A percentile compares a stretch with the other conserved stretches of the same genome.
These are phyloP conservation scores for Metaphire vulgaris DNA, from an alignment of 1,140 invertebrate genomes.

Conservation along the genomic window DNA sequence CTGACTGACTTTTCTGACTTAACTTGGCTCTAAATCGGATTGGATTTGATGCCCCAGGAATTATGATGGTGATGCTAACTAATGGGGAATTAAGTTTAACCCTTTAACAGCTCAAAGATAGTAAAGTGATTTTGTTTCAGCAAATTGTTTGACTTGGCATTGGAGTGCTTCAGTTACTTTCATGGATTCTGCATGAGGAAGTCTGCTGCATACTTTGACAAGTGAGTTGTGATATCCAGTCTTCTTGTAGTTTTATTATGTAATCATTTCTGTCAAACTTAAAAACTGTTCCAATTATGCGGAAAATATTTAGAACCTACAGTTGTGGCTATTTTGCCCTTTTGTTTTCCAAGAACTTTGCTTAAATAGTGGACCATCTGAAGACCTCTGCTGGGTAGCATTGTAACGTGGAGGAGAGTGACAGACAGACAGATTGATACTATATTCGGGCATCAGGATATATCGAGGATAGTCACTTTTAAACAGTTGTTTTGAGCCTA, in stretches of 20 bases:
- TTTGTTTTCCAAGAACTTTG: neutral
- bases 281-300: neutral
- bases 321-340: neutral
- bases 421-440: too few relatives aligned
- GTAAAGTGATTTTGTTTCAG: neutral
- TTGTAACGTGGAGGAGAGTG: too few relatives aligned
- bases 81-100: too few relatives aligned
- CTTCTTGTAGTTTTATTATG: too few relatives aligned
- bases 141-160: neutral
- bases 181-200: conserved; percentile 14
- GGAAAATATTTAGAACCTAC: neutral
- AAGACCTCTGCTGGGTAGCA: neutral
- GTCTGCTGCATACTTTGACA: neutral
- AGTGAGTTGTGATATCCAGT: too few relatives aligned
- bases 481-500: neutral
- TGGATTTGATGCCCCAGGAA: too few relatives aligned
- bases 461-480: too few relatives aligned
- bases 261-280: too few relatives aligned
- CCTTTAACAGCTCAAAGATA: neutral
- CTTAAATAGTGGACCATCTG: neutral
- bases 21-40: too few relatives aligned
- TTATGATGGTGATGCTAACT: too few relatives aligned
- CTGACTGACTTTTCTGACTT: too few relatives aligned
- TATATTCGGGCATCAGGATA: too few relatives aligned
- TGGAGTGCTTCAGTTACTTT: conserved; percentile 6